Conservation (phyloP, 2,888 invertebrate species). For the Syrphus vitripennis region DNA sequence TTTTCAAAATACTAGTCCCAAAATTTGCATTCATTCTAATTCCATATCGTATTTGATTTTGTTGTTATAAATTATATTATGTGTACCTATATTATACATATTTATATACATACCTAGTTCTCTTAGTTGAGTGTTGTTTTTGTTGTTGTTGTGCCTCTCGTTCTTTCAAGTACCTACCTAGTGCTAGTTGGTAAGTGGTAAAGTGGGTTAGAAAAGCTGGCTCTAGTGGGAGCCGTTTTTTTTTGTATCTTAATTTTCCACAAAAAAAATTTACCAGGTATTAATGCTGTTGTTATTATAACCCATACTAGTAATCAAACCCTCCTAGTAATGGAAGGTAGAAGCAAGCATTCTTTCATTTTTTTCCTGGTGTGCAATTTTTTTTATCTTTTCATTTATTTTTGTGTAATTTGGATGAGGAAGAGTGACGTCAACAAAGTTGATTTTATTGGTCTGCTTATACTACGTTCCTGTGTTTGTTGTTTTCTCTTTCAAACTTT, state of each 20-base stretch:
- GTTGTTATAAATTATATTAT: background rate
- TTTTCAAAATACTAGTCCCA: background rate
- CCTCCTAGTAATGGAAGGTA: background rate
- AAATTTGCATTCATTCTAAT: conserved; percentile 12
- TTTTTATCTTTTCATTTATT: no score
- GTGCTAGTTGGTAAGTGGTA: background rate
- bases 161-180: background rate
- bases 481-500: background rate
- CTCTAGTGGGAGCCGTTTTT: background rate
- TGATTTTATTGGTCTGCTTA: background rate
- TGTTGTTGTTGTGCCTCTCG: background rate
- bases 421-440: conserved; percentile 53
- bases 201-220: conserved; percentile 21
- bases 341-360: conserved; percentile 23
- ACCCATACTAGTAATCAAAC: background rate
- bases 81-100: no score
- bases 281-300: background rate
- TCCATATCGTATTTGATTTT: background rate
- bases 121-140: background rate
- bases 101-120: background rate
- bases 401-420: conserved; percentile 37
- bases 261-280: background rate
- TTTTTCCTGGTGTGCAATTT: conserved; percentile 41
- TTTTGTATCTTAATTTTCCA: background rate
- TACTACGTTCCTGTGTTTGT: conserved; percentile 22